Base-by-base conservation (phyloP, 2,113 vertebrate genomes). In the Isurus oxyrinchus region DNA sequence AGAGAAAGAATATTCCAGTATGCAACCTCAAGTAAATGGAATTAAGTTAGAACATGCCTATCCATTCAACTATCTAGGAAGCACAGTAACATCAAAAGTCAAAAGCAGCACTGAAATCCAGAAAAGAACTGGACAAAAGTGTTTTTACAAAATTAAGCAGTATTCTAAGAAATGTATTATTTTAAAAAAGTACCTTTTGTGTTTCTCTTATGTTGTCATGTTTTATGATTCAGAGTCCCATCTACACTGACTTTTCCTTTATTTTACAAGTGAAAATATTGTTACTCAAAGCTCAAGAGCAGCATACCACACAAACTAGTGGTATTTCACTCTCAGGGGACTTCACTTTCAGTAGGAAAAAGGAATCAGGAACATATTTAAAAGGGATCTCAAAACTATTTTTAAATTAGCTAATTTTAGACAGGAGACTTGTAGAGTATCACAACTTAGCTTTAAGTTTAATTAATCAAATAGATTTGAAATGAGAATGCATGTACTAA, bases 151-250 rank as follows among this genome's bases (percentile, higher is more conserved):
- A 72, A 72, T 72, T 31, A 72, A 72, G 27, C 69, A 72, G 31
- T 31, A 27, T 72, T 72, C 0, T 31, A 72, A 27, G 27, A 72
- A 72, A 72, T 31, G 69, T 31, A 72, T 72, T 95, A 95, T 95
- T 72, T 95, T 49, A 72, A 95, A 95, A 76, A 95, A 27, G 25
- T 95, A 55, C 49, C 66, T 72, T 76, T 72, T 72, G 94, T 49
- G 25, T 95, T 95, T 19, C 23, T 72, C 67, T 49, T 49, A 95
- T 49, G 5, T 72, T 95, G 66, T 72, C 66, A 95, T 95, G 44
- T 55, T 95, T 72, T 72, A 72, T 72, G 40, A 69, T 69, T 21
- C 25, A 91, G 31, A 35, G 6, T 27, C 35, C 55, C 23, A 11
- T 53, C 27, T 53, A 72, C 55, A 25, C 94, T 95, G 67, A 72